Conservation (phyloP, 2,797 vertebrate genomes). For the Parauchenoglanis ngamensis region DNA sequence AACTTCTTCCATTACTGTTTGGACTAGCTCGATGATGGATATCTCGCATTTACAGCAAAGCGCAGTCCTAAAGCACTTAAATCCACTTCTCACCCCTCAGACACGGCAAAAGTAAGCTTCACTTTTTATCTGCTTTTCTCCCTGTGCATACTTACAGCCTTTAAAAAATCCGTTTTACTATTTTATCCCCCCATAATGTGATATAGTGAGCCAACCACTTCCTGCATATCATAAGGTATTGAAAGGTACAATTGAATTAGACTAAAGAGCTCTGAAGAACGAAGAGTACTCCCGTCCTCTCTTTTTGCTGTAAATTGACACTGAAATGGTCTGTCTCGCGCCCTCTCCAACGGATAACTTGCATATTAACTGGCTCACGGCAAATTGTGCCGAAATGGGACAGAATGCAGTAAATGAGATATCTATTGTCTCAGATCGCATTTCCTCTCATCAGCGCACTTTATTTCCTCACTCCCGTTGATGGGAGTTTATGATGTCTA, state of each 20-base stretch:
- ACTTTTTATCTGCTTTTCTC: constrained; percentile 78
- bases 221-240: constrained; percentile 79
- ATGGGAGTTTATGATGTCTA: constrained; percentile 70
- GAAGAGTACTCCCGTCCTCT: constrained; percentile 75
- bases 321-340: constrained; percentile 74
- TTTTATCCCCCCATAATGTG: constrained; percentile 73
- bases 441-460: constrained; percentile 73
- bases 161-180: constrained; percentile 75
- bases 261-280: constrained; percentile 78
- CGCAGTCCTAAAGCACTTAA: constrained; percentile 61
- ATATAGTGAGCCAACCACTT: constrained; percentile 71
- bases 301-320: constrained; percentile 79
- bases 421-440: constrained; percentile 73
- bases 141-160: constrained; percentile 69
- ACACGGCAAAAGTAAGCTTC: constrained; percentile 70
- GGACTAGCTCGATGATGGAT: constrained; percentile 57
- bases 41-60: constrained; percentile 57
- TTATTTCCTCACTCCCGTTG: constrained; percentile 70
- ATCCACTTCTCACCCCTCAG: constrained; percentile 66
- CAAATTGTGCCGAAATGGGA: constrained; percentile 74
- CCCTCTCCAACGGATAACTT: constrained; percentile 68
- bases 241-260: constrained; percentile 82
- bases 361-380: constrained; percentile 73
- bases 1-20: constrained; percentile 60
- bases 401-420: constrained; percentile 76